Evolutionary conservation across 2,888 invertebrate species (phyloP).

Genomic region (Lasioglossum marginatum): DNA sequence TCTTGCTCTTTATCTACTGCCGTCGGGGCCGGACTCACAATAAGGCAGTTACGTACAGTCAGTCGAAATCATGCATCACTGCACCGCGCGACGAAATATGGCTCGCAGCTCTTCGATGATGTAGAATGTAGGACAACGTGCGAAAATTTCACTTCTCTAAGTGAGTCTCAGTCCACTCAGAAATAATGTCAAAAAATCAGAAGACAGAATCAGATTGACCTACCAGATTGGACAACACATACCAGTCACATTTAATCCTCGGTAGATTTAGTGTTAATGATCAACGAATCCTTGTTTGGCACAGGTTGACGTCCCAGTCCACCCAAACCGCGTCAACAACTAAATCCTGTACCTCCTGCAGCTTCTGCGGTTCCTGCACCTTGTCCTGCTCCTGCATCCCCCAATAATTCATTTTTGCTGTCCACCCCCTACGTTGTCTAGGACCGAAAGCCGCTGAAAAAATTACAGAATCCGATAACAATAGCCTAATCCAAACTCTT

Average conservation of each 20-base stretch:
- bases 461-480: not conserved
- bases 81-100: not conserved
- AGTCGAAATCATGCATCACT: not conserved
- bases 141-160: not conserved
- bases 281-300: not conserved
- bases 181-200: no score
- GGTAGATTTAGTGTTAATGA: not conserved
- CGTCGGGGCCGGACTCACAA: constrained; percentile 64
- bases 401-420: not conserved
- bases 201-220: no score
- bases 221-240: not conserved
- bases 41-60: constrained; percentile 34
- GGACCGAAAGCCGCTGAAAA: not conserved
- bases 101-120: not conserved
- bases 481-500: not conserved
- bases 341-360: not conserved
- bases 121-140: not conserved
- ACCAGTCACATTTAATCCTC: not conserved
- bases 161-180: not conserved
- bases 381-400: not conserved
- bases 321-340: not conserved
- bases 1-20: constrained; percentile 70
- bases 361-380: not conserved
- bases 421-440: not conserved
- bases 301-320: not conserved